Evolutionary conservation across 1,140 invertebrate species (phyloP), one percentile per base, ranked within the genome.

Genomic region (Brachionus asplanchnoidis): DNA sequence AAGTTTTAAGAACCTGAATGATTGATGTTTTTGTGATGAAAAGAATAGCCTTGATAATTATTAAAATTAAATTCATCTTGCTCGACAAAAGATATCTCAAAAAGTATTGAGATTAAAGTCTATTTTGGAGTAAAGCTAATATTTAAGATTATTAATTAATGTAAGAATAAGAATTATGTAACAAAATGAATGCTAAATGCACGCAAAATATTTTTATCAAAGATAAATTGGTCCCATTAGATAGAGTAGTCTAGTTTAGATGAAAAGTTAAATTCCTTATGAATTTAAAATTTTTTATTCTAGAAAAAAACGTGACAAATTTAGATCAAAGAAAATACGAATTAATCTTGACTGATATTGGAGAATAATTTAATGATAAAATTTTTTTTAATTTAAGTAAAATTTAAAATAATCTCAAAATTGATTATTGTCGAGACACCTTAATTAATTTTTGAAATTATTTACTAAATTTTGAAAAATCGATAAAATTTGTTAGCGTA

Each of bases 91-190:
- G 23, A 17, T 60, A 60, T 60, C 53, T 20, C 8, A 20, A 20
- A 60, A 60, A 60, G 17, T 60, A n/a, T 60, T 23, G 20, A 60
- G 53, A 60, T 60, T 60, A 60, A 60, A 60, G 53, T 60, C 53
- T 60, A 60, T n/a, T 60, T 60, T 8, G 8, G 9, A 26, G 53
- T 9, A 60, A 60, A 60, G 53, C 53, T 60, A 60, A 60, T 60
- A 60, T 60, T 60, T 60, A 60, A 23, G 53, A 60, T 60, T 60
- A 60, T 60, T 60, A 60, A 60, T 60, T 60, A 60, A 60, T 60
- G 53, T 60, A 20, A 20, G n/a, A 20, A 60, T 20, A 60, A 60
- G 53, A 60, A 23, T 60, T 60, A 60, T 60, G 20, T 60, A 60
- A 60, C 20, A 9, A 14, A 20, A 60, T 23, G 20, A 46, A 46